phyloP scores from a whole-genome alignment of 30 jellyfish, hydroid and myxozoan species.

The Hydractinia symbiolongicarpus region DNA sequence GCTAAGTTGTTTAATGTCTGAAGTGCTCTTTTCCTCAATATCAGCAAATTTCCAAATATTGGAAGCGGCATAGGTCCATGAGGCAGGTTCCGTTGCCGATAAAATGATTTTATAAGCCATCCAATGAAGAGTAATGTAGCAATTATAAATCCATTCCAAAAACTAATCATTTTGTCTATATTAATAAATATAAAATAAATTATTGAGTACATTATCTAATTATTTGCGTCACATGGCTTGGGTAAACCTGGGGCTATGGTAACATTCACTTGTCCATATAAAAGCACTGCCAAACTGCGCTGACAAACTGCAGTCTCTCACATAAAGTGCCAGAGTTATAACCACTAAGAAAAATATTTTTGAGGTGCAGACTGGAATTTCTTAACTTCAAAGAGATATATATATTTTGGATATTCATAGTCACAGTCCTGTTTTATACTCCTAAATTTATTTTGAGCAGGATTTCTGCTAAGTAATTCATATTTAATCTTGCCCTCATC shows the following conservation, averaged over 20 bases:
- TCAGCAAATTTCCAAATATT: slow-evolving; percentile 7
- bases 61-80: slow-evolving; percentile 22
- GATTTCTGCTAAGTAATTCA: too few relatives aligned
- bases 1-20: background rate
- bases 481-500: too few relatives aligned
- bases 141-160: slow-evolving; percentile 3
- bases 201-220: background rate
- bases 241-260: background rate
- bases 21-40: background rate
- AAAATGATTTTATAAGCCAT: slow-evolving; percentile 5
- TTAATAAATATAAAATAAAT: background rate
- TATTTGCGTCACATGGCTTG: background rate
- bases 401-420: too few relatives aligned
- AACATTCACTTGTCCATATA: background rate
- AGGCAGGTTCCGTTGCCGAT: slow-evolving; percentile 21
- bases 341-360: too few relatives aligned
- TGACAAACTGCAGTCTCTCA: too few relatives aligned
- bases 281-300: too few relatives aligned
- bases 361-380: too few relatives aligned
- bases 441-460: too few relatives aligned
- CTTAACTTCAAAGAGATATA: too few relatives aligned
- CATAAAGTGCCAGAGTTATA: too few relatives aligned
- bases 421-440: too few relatives aligned
- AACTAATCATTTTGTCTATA: background rate
- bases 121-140: slow-evolving; percentile 3